phyloP scores from a whole-genome alignment of 1,140 invertebrate genomes.

The silkworm (Bombyx mori) region ASM3026992v2 NC_085110.1:7228001-7228500 shows the following conservation, averaged over 20 bases:
- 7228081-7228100: conserved; percentile 70
- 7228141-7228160: conserved; percentile 69
- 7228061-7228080: conserved; percentile 68
- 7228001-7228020: conserved; percentile 41
- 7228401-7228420: too few species aligned
- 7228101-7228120: conserved; percentile 71
- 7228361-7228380: conserved; percentile 14
- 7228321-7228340: conserved; percentile 35
- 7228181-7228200: conserved; percentile 45
- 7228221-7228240: conserved; percentile 63
- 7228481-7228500: too few species aligned
- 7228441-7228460: too few species aligned
- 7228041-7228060: conserved; percentile 70
- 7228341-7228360: conserved; percentile 32
- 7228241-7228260: conserved; percentile 30
- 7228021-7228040: conserved; percentile 64
- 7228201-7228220: conserved; percentile 67
- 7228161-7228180: conserved; percentile 21
- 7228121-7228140: conserved; percentile 71
- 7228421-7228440: too few species aligned
- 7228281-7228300: conserved; percentile 67
- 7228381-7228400: conserved; percentile 5
- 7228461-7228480: too few species aligned
- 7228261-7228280: conserved; percentile 52
- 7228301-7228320: conserved; percentile 61